Conservation (phyloP, 2,888 invertebrate genomes). For the Lycocerus yunnanus region DNA sequence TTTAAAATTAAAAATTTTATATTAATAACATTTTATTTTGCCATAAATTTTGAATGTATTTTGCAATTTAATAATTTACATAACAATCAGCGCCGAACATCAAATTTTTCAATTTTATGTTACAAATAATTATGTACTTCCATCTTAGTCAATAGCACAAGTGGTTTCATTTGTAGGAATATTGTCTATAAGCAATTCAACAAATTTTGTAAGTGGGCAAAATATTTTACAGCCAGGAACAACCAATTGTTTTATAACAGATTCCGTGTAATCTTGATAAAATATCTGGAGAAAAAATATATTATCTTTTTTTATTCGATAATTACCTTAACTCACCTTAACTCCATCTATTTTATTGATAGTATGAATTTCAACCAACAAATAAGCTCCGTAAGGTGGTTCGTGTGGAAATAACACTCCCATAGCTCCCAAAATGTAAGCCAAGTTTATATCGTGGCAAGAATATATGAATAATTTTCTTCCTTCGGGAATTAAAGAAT, state of each 20-base stretch:
- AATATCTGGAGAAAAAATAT: background rate
- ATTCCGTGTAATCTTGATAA: background rate
- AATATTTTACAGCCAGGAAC: background rate
- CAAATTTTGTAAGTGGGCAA: background rate
- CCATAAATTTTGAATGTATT: too few species aligned
- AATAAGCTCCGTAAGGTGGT: conserved; percentile 23
- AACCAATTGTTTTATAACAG: background rate
- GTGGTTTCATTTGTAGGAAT: background rate
- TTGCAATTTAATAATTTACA: too few species aligned
- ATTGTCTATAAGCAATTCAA: background rate
- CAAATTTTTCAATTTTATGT: too few species aligned
- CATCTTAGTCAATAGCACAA: background rate
- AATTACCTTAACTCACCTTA: background rate
- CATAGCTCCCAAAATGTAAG: conserved; percentile 62
- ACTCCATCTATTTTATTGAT: conserved; percentile 48
- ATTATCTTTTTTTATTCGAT: background rate
- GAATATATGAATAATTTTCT: conserved; percentile 64
- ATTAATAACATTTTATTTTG: too few species aligned
- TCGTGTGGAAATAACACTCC: conserved; percentile 61
- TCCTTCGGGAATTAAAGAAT: conserved; percentile 55
- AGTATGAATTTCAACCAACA: conserved; percentile 28
- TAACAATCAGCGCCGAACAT: too few species aligned
- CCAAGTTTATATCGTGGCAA: conserved; percentile 70
- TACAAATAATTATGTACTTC: background rate
- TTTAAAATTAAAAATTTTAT: too few species aligned